phyloP scores from a whole-genome alignment of 1,140 invertebrate species.

The Scylla paramamosain region DNA sequence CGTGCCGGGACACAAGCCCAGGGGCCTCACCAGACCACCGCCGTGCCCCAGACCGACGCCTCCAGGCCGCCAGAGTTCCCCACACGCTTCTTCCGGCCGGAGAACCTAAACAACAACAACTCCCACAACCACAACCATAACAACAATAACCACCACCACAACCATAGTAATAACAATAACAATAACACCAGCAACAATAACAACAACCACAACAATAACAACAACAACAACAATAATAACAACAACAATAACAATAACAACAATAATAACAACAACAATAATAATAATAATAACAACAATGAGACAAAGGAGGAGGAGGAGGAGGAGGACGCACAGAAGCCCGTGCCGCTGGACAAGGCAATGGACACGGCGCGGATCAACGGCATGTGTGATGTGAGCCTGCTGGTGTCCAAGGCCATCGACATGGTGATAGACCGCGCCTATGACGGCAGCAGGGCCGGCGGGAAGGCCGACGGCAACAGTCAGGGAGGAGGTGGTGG shows the following conservation, averaged over 20 bases:
- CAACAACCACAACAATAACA: neutral
- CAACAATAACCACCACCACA: neutral
- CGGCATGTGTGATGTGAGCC: slow-evolving; percentile 61
- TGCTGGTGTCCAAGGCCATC: slow-evolving; percentile 65
- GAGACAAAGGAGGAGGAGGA: slow-evolving; percentile 54
- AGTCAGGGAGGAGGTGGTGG: neutral
- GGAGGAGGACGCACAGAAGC: neutral
- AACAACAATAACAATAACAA: neutral
- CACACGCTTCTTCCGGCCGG: slow-evolving; percentile 67
- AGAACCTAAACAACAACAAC: slow-evolving; percentile 72
- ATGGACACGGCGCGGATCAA: slow-evolving; percentile 50
- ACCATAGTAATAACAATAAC: no score
- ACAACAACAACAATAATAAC: neutral
- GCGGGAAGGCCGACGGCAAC: neutral
- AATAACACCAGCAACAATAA: no score
- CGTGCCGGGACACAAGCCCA: neutral
- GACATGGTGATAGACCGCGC: slow-evolving; percentile 64
- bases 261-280: no score
- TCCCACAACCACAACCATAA: neutral
- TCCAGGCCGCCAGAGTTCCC: neutral
- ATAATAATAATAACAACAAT: slow-evolving; percentile 64
- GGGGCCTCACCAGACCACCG: neutral
- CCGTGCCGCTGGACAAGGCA: slow-evolving; percentile 45
- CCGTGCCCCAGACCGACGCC: neutral
- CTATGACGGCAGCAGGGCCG: slow-evolving; percentile 30